phyloP scores from a whole-genome alignment of 2,888 invertebrate genomes.

The Linyphia triangularis region DNA sequence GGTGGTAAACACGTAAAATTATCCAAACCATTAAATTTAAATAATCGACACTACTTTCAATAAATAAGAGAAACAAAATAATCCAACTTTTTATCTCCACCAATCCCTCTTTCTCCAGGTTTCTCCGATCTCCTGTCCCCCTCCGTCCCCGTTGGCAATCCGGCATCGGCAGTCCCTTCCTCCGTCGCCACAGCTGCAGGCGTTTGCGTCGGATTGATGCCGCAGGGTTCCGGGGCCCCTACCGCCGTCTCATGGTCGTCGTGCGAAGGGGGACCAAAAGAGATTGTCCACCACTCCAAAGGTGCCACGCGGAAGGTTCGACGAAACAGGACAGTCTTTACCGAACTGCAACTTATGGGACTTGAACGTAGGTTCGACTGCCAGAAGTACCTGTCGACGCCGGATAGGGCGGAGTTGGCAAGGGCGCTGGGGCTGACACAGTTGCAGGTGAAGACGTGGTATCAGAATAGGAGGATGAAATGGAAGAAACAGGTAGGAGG shows the following conservation, averaged over 20 bases:
- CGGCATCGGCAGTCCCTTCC: slow-evolving; percentile 23
- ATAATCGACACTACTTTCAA: too few species aligned
- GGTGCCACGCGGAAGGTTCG: slow-evolving; percentile 73
- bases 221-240: slow-evolving; percentile 10
- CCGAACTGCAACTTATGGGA: slow-evolving; percentile 80
- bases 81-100: too few species aligned
- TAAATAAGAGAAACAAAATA: too few species aligned
- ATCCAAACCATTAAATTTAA: too few species aligned
- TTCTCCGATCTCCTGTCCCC: slow-evolving; percentile 53
- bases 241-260: slow-evolving; percentile 47
- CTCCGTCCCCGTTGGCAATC: not conserved
- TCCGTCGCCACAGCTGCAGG: slow-evolving; percentile 39
- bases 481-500: slow-evolving; percentile 81
- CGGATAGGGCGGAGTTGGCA: slow-evolving; percentile 80
- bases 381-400: slow-evolving; percentile 81
- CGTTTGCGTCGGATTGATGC: slow-evolving; percentile 36
- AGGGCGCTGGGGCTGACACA: slow-evolving; percentile 80
- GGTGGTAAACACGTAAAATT: too few species aligned
- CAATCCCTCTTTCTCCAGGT: slow-evolving; percentile 37
- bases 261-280: slow-evolving; percentile 17
- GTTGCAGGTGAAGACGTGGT: slow-evolving; percentile 82
- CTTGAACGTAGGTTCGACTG: slow-evolving; percentile 80
- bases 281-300: slow-evolving; percentile 7
- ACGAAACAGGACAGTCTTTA: slow-evolving; percentile 77
- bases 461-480: slow-evolving; percentile 81